Evolutionary conservation across 2,113 vertebrate species (phyloP), one percentile per base, ranked within the genome.

Genomic region (Platysteira castanea): DNA sequence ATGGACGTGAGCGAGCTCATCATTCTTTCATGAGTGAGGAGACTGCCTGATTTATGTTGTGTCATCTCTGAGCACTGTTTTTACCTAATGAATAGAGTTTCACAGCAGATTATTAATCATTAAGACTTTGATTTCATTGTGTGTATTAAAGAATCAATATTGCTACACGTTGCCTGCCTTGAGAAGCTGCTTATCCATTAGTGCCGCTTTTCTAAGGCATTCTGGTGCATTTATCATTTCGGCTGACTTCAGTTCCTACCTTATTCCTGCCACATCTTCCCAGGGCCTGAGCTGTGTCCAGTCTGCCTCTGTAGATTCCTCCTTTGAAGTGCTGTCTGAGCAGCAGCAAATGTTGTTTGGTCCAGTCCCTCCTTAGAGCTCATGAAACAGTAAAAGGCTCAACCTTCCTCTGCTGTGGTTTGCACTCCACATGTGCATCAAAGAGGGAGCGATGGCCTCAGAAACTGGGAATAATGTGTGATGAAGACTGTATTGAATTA

Each of bases 41-140:
- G 85, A 33, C 68, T 76, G 82, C 53, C 54, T 97, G 93, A 90
- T 95, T 91, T 88, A 88, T 93, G 68, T 70, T 44, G 70, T 83
- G 73, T 83, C 82, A 85, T 81, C 69, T 90, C 88, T 39, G 19
- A 50, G 64, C 47, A n/a, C 85, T 89, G 91, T 56, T 96, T 93
- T 97, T 96, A 83, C 70, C 71, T 95, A 94, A 94, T 94, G 87
- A 97, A 87, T 94, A 92, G 93, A 89, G 83, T 91, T 90, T 94
- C 89, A 91, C 67, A 89, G 76, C 52, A 76, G 73, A 91, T 90
- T 86, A 92, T 96, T 93, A 95, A 92, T 96, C 91, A 92, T 67
- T 49, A 93, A 84, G 94, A 41, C 84, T 96, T 75, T 35, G 39
- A 50, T 86, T 95, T 95, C 63, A 42, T 88, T 80, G 68, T 65